phyloP scores from a whole-genome alignment of 2,113 vertebrate species.

The Malaclemys terrapin region DNA sequence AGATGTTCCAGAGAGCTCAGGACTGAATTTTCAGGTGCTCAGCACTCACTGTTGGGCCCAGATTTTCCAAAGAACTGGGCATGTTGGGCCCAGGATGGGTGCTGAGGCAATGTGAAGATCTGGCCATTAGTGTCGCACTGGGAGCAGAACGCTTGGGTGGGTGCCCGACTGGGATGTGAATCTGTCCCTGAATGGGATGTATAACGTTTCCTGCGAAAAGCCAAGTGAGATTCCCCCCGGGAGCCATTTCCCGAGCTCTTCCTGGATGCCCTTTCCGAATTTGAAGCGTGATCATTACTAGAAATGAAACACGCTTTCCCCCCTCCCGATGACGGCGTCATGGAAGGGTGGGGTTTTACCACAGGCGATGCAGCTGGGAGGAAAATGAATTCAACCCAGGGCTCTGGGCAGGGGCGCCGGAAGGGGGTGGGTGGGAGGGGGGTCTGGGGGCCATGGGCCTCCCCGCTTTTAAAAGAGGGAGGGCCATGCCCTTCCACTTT shows the following conservation, averaged over 20 bases:
- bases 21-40: background rate
- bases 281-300: background rate
- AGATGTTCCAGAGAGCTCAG: background rate
- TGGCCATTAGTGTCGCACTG: background rate
- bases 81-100: background rate
- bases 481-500: too few species aligned
- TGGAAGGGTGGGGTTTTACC: background rate
- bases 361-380: background rate
- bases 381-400: background rate
- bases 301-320: background rate
- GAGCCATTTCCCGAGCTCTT: background rate
- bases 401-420: background rate
- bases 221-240: background rate
- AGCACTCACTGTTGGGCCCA: fast-evolving
- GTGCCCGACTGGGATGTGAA: background rate
- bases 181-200: background rate
- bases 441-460: too few species aligned
- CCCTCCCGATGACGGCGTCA: too few species aligned
- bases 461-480: too few species aligned
- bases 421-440: too few species aligned
- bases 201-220: background rate
- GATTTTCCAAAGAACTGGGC: background rate
- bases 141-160: background rate
- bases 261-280: background rate
- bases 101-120: background rate